Evolutionary conservation across 2,113 vertebrate species (phyloP), one percentile per base, ranked within the genome.

Genomic region (Stigmatopora argus): DNA sequence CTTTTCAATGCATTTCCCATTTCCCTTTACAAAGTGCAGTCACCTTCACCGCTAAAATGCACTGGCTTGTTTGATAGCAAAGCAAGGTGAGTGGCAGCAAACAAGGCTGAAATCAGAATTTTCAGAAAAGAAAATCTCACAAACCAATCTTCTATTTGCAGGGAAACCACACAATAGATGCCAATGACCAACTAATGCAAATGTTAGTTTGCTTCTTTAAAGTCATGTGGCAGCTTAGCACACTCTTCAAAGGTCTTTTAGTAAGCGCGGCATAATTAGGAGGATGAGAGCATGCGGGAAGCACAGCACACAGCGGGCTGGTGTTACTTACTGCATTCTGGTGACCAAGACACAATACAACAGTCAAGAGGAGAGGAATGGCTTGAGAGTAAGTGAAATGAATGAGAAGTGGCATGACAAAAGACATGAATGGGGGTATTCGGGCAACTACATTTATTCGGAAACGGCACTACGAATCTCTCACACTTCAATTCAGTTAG

Each of bases 241-340:
- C 79, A 78, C 74, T 46, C 35, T 58, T 45, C 63, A 63, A 72
- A 45, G 3, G 11, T 51, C 17, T 70, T 64, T 12, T 66, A 69
- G 78, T 5, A 31, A 67, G 47, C 63, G 44, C 63, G 71, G 64
- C 70, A 72, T 62, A 86, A 88, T 91, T 89, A 88, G 71, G 67
- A 64, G 64, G 87, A 90, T 88, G 75, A 78, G 75, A 80, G 77
- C 94, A 94, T 92, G 93, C 94, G 88, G 84, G 73, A 62, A 77
- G 81, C 92, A 93, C 91, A 83, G 90, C 92, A 94, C 86, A 91
- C 78, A 51, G 63, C 59, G 58, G 71, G 83, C 70, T 69, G 75
- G 69, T 56, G 91, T 94, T 89, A 97, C 95, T 96, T 96, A 96
- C 96, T 91, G 90, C 91, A 85, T 92, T 90, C 95, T 97, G 95